Evolutionary conservation across 2,113 vertebrate genomes (phyloP).

Genomic region (Talpa occidentalis): DNA sequence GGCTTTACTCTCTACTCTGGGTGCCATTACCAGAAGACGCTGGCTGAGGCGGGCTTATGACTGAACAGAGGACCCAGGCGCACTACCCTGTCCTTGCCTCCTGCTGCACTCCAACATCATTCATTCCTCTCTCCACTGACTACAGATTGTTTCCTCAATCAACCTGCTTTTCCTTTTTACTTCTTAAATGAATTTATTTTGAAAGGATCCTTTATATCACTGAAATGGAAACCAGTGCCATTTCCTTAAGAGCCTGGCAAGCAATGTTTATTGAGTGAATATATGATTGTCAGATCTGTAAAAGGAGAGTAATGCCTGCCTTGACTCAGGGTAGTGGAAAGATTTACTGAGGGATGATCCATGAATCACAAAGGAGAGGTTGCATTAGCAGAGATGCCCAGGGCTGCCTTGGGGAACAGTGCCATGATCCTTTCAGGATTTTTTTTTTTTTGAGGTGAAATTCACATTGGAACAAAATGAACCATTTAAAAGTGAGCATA

Average conservation of each 20-base stretch:
- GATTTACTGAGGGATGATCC: not conserved
- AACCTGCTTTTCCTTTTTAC: not conserved
- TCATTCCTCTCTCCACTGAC: not conserved
- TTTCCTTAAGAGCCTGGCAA: not conserved
- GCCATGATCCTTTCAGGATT: not conserved
- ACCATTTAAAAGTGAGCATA: not conserved
- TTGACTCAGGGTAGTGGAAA: not conserved
- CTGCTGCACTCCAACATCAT: not conserved
- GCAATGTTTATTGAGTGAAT: constrained; percentile 17
- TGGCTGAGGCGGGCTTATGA: not conserved
- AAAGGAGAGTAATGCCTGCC: not conserved
- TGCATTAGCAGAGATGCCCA: not conserved
- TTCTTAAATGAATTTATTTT: constrained; percentile 12
- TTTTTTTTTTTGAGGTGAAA: not conserved
- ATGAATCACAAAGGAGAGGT: not conserved
- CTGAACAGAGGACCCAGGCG: not conserved
- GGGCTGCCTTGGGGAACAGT: no score
- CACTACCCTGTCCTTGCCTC: accelerated
- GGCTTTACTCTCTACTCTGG: no score
- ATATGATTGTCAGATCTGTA: not conserved
- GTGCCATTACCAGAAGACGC: not conserved
- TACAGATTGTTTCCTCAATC: not conserved
- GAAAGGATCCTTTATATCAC: not conserved
- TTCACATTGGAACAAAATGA: not conserved
- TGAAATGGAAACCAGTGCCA: not conserved